Evolutionary conservation across 23 tunicate species (phyloP), one percentile per base, ranked within the genome.

Genomic region (Styela plicata): DNA sequence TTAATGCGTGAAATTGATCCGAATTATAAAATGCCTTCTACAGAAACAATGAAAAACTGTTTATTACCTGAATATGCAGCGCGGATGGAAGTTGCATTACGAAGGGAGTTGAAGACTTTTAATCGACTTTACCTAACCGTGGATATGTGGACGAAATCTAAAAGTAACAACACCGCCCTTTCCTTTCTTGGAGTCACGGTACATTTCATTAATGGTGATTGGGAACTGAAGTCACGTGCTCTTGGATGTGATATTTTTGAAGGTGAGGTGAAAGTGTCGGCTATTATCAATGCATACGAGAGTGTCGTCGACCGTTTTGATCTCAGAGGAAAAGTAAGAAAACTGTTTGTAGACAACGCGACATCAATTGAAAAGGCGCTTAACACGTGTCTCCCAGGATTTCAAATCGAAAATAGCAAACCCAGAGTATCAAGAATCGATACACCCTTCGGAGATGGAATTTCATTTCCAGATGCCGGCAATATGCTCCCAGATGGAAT

Each of bases 311-410:
- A 66, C 7, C 30, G 71, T 5, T 66, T 5, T 66, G 16, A 66
- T 66, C 10, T 66, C 16, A 28, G 31, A 26, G 30, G 31, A 25
- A 66, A 66, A 66, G 31, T 66, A 66, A 28, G 31, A 66, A 66
- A 66, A 17, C 7, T 66, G 31, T 26, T 66, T 66, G 71, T 66
- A 17, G 71, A 66, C 71, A 66, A 66, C 71, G 31, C 31, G 30
- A 7, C 31, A 26, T 28, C 71, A 25, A 44, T 44, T 7, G 57
- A 44, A 44, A 44, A 5, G 57, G 57, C 57, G 13, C 57, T 44
- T 13, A 13, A 44, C 13, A 44, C 57, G 13, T 44, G 10, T 44
- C 13, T 44, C 13, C 57, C 57, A 44, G 57, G 57, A 5, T 44
- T 44, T 44, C 57, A 44, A 5, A 5, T 13, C 13, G 57, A 44